Base-by-base conservation (phyloP, 2,888 invertebrate genomes). In the Escarpia spicata region DNA sequence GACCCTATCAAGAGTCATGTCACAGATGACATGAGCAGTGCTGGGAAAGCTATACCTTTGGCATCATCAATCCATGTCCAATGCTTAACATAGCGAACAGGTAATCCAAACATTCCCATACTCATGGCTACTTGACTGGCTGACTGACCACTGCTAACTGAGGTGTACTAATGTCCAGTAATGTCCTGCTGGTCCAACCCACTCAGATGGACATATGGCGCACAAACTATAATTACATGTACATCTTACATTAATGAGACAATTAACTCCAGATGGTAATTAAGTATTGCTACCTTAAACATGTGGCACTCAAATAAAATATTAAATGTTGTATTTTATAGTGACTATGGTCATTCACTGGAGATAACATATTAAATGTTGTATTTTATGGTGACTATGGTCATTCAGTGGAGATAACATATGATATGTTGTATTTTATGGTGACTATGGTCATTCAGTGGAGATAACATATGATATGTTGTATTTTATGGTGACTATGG, bases 101-200 rank as follows among this genome's bases (percentile, higher is more conserved):
- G 75, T 75, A 75, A 75, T 75, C 75, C 75, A 75, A 75, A 75
- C 75, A 75, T 75, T 26, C 75, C 75, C 75, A 75, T 26, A 75
- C 75, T 75, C 75, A 75, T 75, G 75, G 75, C n/a, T 75, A n/a
- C 75, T 75, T 26, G 3, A 75, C 75, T 75, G 52, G 15, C 52
- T 52, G 26, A 75, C n/a, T 75, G 75, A 26, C 75, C 75, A 75
- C 75, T 26, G n/a, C 26, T 75, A 75, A 75, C 75, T 75, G 75
- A 75, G 26, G 26, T 75, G 19, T n/a, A 26, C 75, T 75, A 75
- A 75, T 75, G 75, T 75, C 75, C 75, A 75, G 26, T 75, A 26
- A 75, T 75, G 75, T 26, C 75, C 75, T 6, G 4, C 75, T n/a
- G 75, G 75, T 19, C 75, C 75, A 26, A 75, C 75, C 75, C 26